phyloP scores from a whole-genome alignment of 2,797 vertebrate species.

The Ctenopoma kingsleyae region DNA sequence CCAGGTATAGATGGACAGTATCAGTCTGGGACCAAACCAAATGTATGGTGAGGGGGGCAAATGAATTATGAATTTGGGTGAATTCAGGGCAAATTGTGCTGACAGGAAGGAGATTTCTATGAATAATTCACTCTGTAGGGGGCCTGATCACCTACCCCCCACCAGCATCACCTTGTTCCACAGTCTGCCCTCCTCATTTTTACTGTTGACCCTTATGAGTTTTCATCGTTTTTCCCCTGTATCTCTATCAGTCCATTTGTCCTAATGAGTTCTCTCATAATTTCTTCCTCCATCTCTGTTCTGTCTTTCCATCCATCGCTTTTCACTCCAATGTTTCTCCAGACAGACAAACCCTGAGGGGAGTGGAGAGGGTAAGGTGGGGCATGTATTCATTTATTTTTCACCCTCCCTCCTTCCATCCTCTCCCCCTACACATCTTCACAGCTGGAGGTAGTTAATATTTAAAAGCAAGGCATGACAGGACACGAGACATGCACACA shows the following conservation, averaged over 20 bases:
- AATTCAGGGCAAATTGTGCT: conserved; percentile 85
- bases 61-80: conserved; percentile 88
- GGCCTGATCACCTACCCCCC: conserved; percentile 70
- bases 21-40: conserved; percentile 55
- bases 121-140: conserved; percentile 86
- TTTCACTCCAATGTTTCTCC: conserved; percentile 58
- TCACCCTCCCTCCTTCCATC: conserved; percentile 57
- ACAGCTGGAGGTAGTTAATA: conserved; percentile 87
- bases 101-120: conserved; percentile 80
- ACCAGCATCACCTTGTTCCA: conserved; percentile 69
- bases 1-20: conserved; percentile 67
- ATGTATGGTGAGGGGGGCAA: conserved; percentile 55
- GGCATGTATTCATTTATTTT: conserved; percentile 84
- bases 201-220: conserved; percentile 66
- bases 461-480: conserved; percentile 84
- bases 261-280: conserved; percentile 26
- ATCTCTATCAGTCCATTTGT: conserved; percentile 41
- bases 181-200: conserved; percentile 46
- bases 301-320: conserved; percentile 30
- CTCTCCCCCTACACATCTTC: conserved; percentile 81
- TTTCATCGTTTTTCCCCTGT: conserved; percentile 30
- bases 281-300: conserved; percentile 20
- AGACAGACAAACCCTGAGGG: conserved; percentile 78
- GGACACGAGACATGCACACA: conserved; percentile 68
- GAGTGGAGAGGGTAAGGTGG: conserved; percentile 63